Base-by-base conservation (phyloP, 2,113 vertebrate genomes). In the Regulus satrapa region DNA sequence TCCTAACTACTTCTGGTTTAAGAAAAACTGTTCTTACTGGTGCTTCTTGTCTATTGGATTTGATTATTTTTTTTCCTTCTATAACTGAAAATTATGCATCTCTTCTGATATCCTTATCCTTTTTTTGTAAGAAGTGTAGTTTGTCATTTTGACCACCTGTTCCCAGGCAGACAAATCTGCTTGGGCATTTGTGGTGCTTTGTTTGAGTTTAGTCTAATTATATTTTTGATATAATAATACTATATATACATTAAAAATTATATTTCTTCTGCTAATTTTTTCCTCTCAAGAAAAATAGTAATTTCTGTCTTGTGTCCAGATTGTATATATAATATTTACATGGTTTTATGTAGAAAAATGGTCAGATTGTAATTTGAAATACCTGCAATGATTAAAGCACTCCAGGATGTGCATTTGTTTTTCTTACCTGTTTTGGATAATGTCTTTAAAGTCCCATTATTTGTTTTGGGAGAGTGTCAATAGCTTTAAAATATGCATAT, bases 31-130 rank as follows among this genome's bases (percentile, higher is more conserved):
- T n/a, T 74, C 21, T 21, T 74, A 6, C 4, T 78, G 12, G 2
- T 84, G 41, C 25, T 77, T 58, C n/a, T 81, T 91, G 17, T 20
- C 25, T 59, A 2, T 31, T 41, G 32, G 20, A 23, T 14, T 76
- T 13, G 7, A 4, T 5, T 29, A n/a, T 5, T 4, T 18, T 52
- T 46, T 58, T 55, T n/a, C 1, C 5, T 9, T 34, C 14, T 31
- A 3, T 14, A 64, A 19, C 18, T 71, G 55, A 78, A 77, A 94
- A 73, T 16, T 0, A 19, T 68, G 32, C 21, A 32, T 83, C 6
- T 56, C 38, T 62, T 86, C 71, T 45, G 25, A 26, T 84, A 41
- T 11, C 4, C 1, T 48, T 73, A 89, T 28, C 25, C 23, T 66
- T 62, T 76, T 12, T 87, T 52, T 3, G 0, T 56, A 56, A 21